Conservation (phyloP, 2,797 vertebrate genomes). For the Tolypeutes matacus region DNA sequence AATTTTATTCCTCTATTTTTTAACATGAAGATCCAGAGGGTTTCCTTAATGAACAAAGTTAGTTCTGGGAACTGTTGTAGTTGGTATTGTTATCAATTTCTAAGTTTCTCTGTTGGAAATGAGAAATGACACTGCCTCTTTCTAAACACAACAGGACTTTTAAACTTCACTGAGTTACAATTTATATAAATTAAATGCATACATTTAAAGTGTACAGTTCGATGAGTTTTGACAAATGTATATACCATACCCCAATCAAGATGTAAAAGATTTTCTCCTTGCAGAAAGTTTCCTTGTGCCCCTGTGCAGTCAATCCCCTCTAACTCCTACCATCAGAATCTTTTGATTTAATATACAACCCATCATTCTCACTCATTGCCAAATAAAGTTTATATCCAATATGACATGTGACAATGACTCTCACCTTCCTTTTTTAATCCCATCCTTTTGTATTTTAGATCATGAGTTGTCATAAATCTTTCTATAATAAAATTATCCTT, state of each 20-base stretch:
- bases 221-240: neutral
- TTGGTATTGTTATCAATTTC: neutral
- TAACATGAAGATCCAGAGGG: too few relatives aligned
- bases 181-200: neutral
- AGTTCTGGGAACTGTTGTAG: too few relatives aligned
- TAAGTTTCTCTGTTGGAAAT: slow-evolving; percentile 13
- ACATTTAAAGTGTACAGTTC: neutral
- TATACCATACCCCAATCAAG: neutral
- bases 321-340: neutral
- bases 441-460: slow-evolving; percentile 43
- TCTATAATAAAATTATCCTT: slow-evolving; percentile 72
- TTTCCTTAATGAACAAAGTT: too few relatives aligned
- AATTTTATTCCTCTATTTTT: slow-evolving; percentile 5
- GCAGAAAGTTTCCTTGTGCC: neutral
- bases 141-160: slow-evolving; percentile 16
- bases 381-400: slow-evolving; percentile 36
- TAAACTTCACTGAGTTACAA: neutral
- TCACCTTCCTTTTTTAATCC: slow-evolving; percentile 12
- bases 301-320: neutral
- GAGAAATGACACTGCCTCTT: neutral
- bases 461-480: slow-evolving; percentile 53
- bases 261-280: neutral
- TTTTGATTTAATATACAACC: slow-evolving; percentile 29
- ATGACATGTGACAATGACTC: neutral
- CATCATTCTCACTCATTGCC: slow-evolving; percentile 41